Percentiles rank a stretch among this genome's conserved stretches.
These are phyloP conservation scores for Marmota flaviventris DNA, from an alignment of 2,113 vertebrate genomes.

Conservation along the genomic window DNA sequence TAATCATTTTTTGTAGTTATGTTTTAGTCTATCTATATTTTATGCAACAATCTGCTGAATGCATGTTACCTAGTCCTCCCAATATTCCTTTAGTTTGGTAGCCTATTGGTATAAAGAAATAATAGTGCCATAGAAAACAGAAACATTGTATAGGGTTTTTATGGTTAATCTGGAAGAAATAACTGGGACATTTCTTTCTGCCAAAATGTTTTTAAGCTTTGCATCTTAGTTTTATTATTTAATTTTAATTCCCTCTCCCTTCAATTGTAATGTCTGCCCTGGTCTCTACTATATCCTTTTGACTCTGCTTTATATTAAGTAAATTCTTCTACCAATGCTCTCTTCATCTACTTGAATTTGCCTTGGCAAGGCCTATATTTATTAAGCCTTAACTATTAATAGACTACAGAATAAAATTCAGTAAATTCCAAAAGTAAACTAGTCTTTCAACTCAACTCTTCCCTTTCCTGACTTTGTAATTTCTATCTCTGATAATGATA, in stretches of 20 bases:
- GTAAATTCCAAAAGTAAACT: background rate
- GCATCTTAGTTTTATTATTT: background rate
- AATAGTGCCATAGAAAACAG: background rate
- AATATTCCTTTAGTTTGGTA: background rate
- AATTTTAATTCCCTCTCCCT: background rate
- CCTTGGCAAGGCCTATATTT: background rate
- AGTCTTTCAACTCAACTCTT: background rate
- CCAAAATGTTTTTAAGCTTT: background rate
- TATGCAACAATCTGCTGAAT: background rate
- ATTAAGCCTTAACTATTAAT: background rate
- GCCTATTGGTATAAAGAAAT: background rate
- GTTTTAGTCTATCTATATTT: background rate
- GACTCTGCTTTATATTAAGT: background rate
- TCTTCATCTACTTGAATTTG: background rate
- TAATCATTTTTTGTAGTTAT: background rate
- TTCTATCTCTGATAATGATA: background rate
- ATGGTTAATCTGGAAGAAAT: background rate
- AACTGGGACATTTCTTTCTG: background rate
- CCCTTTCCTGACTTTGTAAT: background rate
- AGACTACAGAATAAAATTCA: background rate
- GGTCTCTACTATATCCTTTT: background rate
- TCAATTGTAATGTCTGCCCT: background rate
- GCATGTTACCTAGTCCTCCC: background rate
- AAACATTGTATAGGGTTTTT: background rate
- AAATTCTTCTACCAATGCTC: background rate